phyloP scores from a whole-genome alignment of 2,113 vertebrate genomes.

The Emydocephalus ijimae region DNA sequence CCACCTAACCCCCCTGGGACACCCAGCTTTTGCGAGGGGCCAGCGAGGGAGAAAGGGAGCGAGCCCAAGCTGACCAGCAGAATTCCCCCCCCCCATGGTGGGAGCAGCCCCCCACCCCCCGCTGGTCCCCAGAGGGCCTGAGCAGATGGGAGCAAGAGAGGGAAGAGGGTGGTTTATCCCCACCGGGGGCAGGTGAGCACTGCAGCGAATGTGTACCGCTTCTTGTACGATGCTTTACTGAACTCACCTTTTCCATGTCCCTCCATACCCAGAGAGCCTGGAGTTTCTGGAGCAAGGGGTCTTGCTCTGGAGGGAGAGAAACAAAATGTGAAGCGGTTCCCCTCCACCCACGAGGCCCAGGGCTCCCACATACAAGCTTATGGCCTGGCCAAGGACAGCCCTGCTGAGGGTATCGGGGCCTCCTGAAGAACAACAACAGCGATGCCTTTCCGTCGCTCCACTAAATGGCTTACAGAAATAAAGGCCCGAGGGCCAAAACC shows the following conservation, averaged over 20 bases:
- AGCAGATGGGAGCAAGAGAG: not conserved
- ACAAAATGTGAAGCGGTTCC: not conserved
- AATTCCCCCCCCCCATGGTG: not conserved
- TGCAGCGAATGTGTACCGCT: not conserved
- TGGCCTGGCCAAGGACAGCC: not conserved
- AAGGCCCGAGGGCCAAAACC: not conserved
- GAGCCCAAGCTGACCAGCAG: not conserved
- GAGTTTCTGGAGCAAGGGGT: constrained; percentile 54
- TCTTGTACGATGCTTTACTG: not conserved
- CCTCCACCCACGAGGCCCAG: not conserved
- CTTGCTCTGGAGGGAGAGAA: constrained; percentile 46
- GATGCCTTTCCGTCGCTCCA: not conserved
- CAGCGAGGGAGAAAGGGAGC: not conserved
- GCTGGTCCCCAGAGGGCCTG: not conserved
- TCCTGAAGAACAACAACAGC: not conserved
- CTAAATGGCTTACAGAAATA: not conserved
- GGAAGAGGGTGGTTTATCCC: not conserved
- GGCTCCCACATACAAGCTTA: not conserved
- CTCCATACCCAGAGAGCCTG: constrained; percentile 53
- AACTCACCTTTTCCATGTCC: constrained; percentile 65
- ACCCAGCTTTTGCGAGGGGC: not conserved
- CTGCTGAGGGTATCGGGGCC: not conserved
- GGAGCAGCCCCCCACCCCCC: not conserved
- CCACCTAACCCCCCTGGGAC: fast-evolving
- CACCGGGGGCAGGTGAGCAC: too few species aligned